These are phyloP conservation scores for Conopomorpha cramerella DNA, from an alignment of 1,140 invertebrate genomes.

Conservation along the genomic window DNA sequence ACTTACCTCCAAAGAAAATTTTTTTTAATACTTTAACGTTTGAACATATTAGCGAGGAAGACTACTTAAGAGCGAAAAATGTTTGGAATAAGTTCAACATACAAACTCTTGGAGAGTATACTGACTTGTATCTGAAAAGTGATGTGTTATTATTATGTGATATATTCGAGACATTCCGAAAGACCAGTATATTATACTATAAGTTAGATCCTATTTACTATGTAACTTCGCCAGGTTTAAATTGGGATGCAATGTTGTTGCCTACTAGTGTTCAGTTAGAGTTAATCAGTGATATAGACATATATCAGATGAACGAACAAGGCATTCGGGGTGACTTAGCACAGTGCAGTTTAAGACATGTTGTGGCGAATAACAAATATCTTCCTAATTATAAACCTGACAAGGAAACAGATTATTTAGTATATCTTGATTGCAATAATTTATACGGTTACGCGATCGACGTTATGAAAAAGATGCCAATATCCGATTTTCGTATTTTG, in stretches of 20 bases:
- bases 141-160: constrained; percentile 15
- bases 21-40: constrained; percentile 7
- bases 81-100: constrained; percentile 9
- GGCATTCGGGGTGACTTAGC: constrained; percentile 2
- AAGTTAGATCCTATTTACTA: constrained; percentile 4
- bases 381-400: background rate
- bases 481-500: background rate
- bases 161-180: constrained; percentile 20
- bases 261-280: constrained; percentile 2
- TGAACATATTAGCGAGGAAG: constrained; percentile 1
- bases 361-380: background rate
- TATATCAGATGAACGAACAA: background rate
- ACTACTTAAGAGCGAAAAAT: constrained; percentile 6
- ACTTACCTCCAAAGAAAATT: constrained; percentile 1
- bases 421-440: background rate
- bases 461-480: background rate
- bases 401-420: background rate
- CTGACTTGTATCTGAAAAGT: constrained; percentile 12
- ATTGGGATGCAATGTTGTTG: constrained; percentile 1
- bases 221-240: constrained; percentile 3
- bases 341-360: background rate
- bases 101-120: constrained; percentile 15
- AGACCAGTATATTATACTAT: constrained; percentile 2
- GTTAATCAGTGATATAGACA: constrained; percentile 2
- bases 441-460: background rate